Percentiles rank a stretch among this genome's conserved stretches.
phyloP scores from a whole-genome alignment of 2,797 vertebrate genomes.

The Pampus argenteus region DNA sequence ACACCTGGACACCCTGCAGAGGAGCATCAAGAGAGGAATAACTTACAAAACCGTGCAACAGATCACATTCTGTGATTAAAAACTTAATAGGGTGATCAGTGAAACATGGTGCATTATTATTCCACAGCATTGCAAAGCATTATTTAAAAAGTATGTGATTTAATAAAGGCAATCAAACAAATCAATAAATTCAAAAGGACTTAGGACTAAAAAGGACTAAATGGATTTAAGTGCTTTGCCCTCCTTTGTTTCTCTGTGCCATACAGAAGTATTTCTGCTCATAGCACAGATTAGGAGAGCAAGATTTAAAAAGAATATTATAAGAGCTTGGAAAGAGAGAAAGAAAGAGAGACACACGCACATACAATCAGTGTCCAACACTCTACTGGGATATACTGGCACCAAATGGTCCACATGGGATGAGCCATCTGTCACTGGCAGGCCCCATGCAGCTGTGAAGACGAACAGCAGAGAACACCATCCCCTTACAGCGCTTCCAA shows the following conservation, averaged over 20 bases:
- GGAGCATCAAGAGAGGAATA: constrained; percentile 31
- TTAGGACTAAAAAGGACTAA: too few relatives aligned
- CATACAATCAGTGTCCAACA: constrained; percentile 46
- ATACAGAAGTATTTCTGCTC: neutral
- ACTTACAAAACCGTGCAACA: constrained; percentile 30
- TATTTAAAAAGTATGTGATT: neutral
- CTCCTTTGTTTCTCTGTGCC: neutral
- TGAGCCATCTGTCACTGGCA: constrained; percentile 81
- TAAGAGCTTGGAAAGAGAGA: constrained; percentile 1
- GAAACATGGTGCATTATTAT: constrained; percentile 12
- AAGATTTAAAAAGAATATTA: constrained; percentile 4
- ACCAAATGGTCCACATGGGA: constrained; percentile 58
- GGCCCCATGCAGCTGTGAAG: constrained; percentile 81
- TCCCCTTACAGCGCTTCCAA: constrained; percentile 57
- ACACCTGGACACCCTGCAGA: constrained; percentile 59
- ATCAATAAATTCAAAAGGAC: too few relatives aligned
- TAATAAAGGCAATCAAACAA: neutral
- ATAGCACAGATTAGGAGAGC: neutral
- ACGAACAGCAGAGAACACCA: constrained; percentile 57
- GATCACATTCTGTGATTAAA: constrained; percentile 18
- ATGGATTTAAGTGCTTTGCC: neutral
- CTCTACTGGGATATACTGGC: constrained; percentile 51
- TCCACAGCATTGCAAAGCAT: neutral
- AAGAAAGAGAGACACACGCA: constrained; percentile 11
- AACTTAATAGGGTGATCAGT: neutral